Evolutionary conservation across 1,140 invertebrate species (phyloP).

Genomic region (Calliopsis andreniformis): DNA sequence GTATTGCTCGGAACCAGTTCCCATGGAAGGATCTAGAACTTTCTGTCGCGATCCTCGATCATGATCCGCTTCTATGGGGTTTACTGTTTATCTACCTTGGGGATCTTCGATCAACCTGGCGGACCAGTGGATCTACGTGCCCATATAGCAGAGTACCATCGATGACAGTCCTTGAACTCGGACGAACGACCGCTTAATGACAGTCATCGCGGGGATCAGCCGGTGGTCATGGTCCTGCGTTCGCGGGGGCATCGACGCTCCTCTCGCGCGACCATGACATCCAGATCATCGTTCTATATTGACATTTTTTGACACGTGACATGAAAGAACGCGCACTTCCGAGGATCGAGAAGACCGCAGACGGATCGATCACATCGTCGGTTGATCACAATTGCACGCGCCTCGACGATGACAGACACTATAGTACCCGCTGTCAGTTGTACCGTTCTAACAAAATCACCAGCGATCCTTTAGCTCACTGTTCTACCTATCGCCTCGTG

Average conservation of each 20-base stretch:
- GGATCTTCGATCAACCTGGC: background rate
- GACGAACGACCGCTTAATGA: constrained; percentile 34
- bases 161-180: constrained; percentile 48
- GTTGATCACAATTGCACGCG: background rate
- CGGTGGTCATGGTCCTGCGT: constrained; percentile 11
- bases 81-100: background rate
- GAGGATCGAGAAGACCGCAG: background rate
- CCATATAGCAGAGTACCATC: background rate
- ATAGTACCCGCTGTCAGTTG: background rate
- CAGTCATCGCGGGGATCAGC: constrained; percentile 33
- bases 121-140: background rate
- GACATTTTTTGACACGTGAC: constrained; percentile 6
- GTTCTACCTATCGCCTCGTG: no score
- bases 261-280: constrained; percentile 8
- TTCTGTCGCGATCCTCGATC: constrained; percentile 1
- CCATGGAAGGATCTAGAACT: background rate
- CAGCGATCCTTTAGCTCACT: no score
- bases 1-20: background rate
- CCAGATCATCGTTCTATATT: constrained; percentile 7
- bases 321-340: background rate
- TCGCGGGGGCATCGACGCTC: background rate
- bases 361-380: background rate
- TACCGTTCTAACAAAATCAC: background rate
- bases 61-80: background rate
- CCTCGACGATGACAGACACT: no score